Evolutionary conservation across 2,888 invertebrate species (phyloP), one percentile per base, ranked within the genome.

Genomic region (Biston betularia): DNA sequence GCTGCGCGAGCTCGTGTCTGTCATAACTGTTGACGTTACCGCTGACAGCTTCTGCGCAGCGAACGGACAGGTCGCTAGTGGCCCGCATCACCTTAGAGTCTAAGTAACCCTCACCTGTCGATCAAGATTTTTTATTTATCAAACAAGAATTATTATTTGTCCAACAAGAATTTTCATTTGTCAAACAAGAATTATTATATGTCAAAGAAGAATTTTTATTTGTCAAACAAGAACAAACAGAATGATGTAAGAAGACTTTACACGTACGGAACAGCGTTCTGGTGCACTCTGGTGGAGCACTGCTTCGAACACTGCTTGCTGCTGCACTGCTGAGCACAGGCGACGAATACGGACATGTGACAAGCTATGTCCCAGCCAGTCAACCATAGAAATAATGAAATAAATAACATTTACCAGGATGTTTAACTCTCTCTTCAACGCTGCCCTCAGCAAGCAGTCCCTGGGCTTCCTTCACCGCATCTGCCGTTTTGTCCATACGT

Each of bases 11-110:
- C 62, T 94, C 94, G 44, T 86, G 86, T 12, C 85, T 84, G 68
- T 95, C 93, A 68, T 95, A 95, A 0, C 86, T 84, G 64, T 94
- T 89, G 15, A 88, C 83, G 67, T 92, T 92, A 0, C 91, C 90
- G 62, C 88, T 89, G 70, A 92, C 83, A 0, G 85, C 81, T 48
- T 88, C 88, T 0, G 90, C 87, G 63, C 87, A 90, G 0, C 87
- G 77, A 50, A 89, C 81, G 0, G 89, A 85, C 8, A 89, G 75
- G 67, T 88, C 86, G 46, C 90, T 89, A n/a, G 90, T 85, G 0
- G 88, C 87, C 0, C 88, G 84, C 0, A 92, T 80, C 58, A 93
- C 89, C 0, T 84, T 74, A 0, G 92, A 92, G 68, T 90, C 91
- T 0, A 92, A 69, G 70, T 86, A 88, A 0, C 85, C 83, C 55